A percentile compares a stretch with the other conserved stretches of the same genome.
These are phyloP conservation scores for Drosophila sordidula DNA, from an alignment of 2,888 invertebrate genomes.

Conservation along the genomic window DNA sequence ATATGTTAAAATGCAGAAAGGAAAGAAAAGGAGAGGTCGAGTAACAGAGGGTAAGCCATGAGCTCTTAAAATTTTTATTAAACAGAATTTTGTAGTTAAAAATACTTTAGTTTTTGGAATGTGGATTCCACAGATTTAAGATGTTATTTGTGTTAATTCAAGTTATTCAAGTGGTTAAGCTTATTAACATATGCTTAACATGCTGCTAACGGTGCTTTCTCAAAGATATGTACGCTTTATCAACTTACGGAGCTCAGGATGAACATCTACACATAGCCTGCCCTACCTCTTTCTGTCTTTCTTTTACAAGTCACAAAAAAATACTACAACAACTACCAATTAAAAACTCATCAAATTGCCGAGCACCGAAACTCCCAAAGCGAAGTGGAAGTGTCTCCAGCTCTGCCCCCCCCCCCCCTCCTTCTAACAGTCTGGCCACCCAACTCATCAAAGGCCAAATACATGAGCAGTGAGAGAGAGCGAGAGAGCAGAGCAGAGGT, in stretches of 20 bases:
- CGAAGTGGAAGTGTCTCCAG: slow-evolving; percentile 13
- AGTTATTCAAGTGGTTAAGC: no score
- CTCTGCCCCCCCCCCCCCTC: background rate
- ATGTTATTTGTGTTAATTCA: no score
- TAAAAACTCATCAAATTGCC: slow-evolving; percentile 61
- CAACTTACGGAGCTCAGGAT: slow-evolving; percentile 11
- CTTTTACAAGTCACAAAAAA: slow-evolving; percentile 2
- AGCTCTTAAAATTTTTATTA: no score
- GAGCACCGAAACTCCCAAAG: slow-evolving; percentile 39
- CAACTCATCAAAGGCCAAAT: slow-evolving; percentile 28
- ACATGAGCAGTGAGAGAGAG: background rate
- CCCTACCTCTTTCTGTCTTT: slow-evolving; percentile 6
- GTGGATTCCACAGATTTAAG: no score
- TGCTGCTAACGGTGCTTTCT: no score
- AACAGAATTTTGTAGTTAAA: no score
- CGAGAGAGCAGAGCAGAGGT: background rate
- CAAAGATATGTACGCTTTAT: no score
- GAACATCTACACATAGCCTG: slow-evolving; percentile 3
- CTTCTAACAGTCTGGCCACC: slow-evolving; percentile 19
- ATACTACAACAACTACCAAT: slow-evolving; percentile 48
- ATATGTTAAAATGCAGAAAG: no score
- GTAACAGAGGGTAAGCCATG: no score
- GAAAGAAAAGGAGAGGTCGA: no score
- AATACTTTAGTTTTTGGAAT: no score
- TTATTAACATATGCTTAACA: no score